Evolutionary conservation across 2,113 vertebrate species (phyloP).

Genomic region (Zosterops japonicus): DNA sequence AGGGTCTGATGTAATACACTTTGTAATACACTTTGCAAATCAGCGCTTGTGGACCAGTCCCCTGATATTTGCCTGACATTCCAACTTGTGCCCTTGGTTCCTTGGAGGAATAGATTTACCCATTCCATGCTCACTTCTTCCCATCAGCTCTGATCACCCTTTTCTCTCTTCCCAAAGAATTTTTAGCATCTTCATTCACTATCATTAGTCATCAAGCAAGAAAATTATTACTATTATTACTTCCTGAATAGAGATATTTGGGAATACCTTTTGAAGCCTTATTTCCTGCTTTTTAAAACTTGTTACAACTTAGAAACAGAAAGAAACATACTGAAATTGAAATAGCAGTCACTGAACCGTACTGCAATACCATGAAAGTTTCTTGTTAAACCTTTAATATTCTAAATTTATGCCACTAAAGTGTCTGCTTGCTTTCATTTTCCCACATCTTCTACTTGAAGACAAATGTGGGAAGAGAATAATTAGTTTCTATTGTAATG

Average conservation of each 20-base stretch:
- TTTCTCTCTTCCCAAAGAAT: neutral
- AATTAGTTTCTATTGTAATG: conserved; percentile 59
- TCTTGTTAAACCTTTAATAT: neutral
- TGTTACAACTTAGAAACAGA: neutral
- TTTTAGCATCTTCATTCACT: neutral
- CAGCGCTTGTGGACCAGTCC: neutral
- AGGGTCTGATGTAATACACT: neutral
- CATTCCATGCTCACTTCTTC: neutral
- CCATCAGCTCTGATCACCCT: neutral
- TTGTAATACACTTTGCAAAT: neutral
- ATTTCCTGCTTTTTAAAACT: neutral
- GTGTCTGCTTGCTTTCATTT: conserved; percentile 19
- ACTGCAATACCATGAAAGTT: neutral
- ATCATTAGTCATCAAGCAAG: neutral
- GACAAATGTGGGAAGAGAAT: conserved; percentile 47
- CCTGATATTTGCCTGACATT: neutral
- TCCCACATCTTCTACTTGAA: neutral
- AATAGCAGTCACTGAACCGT: neutral
- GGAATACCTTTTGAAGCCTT: neutral
- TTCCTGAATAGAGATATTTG: neutral
- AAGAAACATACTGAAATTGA: neutral
- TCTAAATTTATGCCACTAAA: neutral
- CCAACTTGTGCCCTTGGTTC: neutral
- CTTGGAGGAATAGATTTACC: neutral
- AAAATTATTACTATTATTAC: neutral